phyloP scores from a whole-genome alignment of 2,888 invertebrate genomes.

The Saturnia japonica region DNA sequence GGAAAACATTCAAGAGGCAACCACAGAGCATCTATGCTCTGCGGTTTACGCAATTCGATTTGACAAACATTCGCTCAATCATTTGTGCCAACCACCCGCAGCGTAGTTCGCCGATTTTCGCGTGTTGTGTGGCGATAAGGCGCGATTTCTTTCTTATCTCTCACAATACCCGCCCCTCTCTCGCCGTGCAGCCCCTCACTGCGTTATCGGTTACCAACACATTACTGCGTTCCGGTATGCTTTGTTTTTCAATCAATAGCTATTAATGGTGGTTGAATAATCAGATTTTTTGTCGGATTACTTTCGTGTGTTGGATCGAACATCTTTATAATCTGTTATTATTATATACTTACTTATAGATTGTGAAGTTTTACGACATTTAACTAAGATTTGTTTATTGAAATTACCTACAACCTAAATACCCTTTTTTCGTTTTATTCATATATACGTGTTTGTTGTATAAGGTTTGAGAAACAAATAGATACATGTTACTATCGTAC shows the following conservation, averaged over 20 bases:
- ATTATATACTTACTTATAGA: background rate
- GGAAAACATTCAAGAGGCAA: background rate
- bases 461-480: no score
- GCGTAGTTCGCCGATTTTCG: conserved; percentile 61
- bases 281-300: conserved; percentile 20
- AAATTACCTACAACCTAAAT: no score
- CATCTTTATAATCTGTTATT: background rate
- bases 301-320: background rate
- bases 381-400: no score
- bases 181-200: conserved; percentile 28
- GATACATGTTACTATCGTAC: no score
- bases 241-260: conserved; percentile 50
- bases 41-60: background rate
- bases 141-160: conserved; percentile 56
- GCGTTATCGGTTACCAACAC: conserved; percentile 46
- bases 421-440: no score
- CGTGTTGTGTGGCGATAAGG: conserved; percentile 60
- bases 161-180: conserved; percentile 32
- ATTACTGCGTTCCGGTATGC: conserved; percentile 30
- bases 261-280: conserved; percentile 25
- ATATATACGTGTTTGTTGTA: no score
- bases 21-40: background rate
- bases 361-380: background rate
- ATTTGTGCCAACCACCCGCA: conserved; percentile 46
- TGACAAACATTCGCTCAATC: conserved; percentile 27